These are phyloP conservation scores for Bolinopsis microptera DNA, from an alignment of 37 sponge, comb jelly and placozoan species.

Conservation along the genomic window DNA sequence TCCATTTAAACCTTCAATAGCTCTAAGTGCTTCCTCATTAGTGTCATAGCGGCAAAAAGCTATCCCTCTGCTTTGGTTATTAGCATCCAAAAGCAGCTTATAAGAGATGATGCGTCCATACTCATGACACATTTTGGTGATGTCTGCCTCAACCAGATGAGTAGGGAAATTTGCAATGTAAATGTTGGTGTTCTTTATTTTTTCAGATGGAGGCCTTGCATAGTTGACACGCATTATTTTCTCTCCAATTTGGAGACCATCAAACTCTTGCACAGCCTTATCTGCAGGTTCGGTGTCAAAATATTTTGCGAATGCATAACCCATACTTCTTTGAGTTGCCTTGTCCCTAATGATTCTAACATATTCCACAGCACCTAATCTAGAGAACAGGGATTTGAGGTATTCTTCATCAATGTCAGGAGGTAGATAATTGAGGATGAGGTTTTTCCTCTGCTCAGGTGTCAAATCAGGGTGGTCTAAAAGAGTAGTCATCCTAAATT, in stretches of 20 bases:
- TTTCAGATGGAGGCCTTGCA: slow-evolving; percentile 80
- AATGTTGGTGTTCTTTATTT: slow-evolving; percentile 90
- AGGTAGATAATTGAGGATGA: slow-evolving; percentile 95
- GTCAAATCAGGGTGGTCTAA: slow-evolving; percentile 61
- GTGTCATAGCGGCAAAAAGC: slow-evolving; percentile 90
- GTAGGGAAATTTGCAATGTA: slow-evolving; percentile 85
- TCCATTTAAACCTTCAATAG: slow-evolving; percentile 81
- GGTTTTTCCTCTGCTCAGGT: slow-evolving; percentile 73
- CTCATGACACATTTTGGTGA: slow-evolving; percentile 78
- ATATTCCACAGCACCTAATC: slow-evolving; percentile 76
- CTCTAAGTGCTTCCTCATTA: slow-evolving; percentile 78
- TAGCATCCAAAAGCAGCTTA: slow-evolving; percentile 75
- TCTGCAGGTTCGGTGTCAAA: slow-evolving; percentile 69
- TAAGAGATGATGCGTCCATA: slow-evolving; percentile 86
- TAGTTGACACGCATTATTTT: slow-evolving; percentile 92
- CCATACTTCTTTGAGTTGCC: slow-evolving; percentile 74
- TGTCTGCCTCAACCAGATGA: slow-evolving; percentile 69
- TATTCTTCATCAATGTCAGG: slow-evolving; percentile 83
- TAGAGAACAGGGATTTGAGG: slow-evolving; percentile 73
- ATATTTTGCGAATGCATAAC: slow-evolving; percentile 90
- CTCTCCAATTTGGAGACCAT: slow-evolving; percentile 74
- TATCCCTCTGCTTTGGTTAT: slow-evolving; percentile 75
- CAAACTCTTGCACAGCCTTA: slow-evolving; percentile 76
- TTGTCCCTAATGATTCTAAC: slow-evolving; percentile 88
- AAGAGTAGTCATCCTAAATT: slow-evolving; percentile 39